Base-by-base conservation (phyloP, 2,797 vertebrate species). In the Sebastes hubbsi region DNA sequence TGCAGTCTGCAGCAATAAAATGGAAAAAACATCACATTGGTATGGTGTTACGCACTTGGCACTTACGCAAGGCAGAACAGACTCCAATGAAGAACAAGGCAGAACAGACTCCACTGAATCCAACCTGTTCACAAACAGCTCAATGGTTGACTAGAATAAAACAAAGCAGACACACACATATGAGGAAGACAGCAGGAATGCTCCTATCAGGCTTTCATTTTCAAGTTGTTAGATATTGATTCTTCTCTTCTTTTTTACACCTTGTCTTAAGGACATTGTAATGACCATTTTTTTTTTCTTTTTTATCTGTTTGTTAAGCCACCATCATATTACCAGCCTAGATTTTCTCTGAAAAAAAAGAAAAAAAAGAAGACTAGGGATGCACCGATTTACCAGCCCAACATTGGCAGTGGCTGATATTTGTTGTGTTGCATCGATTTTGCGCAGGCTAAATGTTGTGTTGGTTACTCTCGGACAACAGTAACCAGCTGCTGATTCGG, bases 101-200 rank as follows among this genome's bases (percentile, higher is more conserved):
- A 99, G 95, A 68, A 99, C 97, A 20, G 97, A 99, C 92, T 99
- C 98, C 84, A 98, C 98, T 0, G 98, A 99, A 94, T 99, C 98
- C 93, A 98, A 94, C 52, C 97, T 95, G 94, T 99, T 99, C 90
- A 99, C 97, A 88, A 99, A 99, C 58, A 99, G 92, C 88, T 98
- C 96, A 22, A 98, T 97, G 78, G 82, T 88, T 70, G 97, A 95
- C 98, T 99, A 83, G 18, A 78, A 84, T 74, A 76, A 72, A 60
- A 86, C 32, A 65, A 74, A 91, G 27, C 52, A 77, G 3, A 56
- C 46, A 64, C 4, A 67, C 6, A 34, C n/a, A 20, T 12, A 18
- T 67, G 38, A 74, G 66, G 20, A 56, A 24, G 7, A 42, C 8
- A 46, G n/a, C 5, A 61, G 11, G 11, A 54, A 34, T 10, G 32